Evolutionary conservation across 2,888 invertebrate species (phyloP), one percentile per base, ranked within the genome.

Genomic region (Macrophya alboannulata): DNA sequence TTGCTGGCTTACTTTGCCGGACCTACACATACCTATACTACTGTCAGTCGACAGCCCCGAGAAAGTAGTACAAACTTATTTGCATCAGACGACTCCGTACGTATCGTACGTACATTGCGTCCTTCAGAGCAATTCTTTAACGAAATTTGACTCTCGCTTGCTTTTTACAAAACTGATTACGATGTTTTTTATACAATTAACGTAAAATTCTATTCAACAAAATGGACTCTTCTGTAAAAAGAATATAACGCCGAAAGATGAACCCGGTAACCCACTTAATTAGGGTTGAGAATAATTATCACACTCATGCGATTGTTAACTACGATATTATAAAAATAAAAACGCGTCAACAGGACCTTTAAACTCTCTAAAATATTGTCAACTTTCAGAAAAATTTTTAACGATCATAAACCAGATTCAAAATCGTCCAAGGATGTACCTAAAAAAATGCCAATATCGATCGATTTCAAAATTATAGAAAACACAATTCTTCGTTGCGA

Each of bases 1-100:
- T 83, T 83, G 83, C 83, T 83, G 83, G 83, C 65, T 71, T 83
- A 83, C 68, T 83, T 83, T 83, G 83, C 68, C 83, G 83, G 83
- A 71, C 83, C 83, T 43, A 65, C 68, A 51, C 83, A 25, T 37
- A 83, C 83, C 48, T 48, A 48, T 45, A 83, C 83, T 83, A 83
- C 83, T 83, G 83, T 83, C 83, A 83, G n/a, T 68, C 31, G 83
- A 17, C 68, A 71, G 40, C 21, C 15, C 3, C 81, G 62, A 62
- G 65, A 71, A 83, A 83, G 83, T 83, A 83, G 83, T 83, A 83
- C 65, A 48, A 83, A 71, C 71, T 83, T 71, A 71, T 83, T 83
- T 83, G 83, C 31, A 48, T 83, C 83, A 51, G 83, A 31, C 83
- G 83, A 31, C 83, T 2, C 51, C 10, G n/a, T n/a, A n/a, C n/a